A percentile compares a stretch with the other conserved stretches of the same genome.
Conservation (phyloP, 2,888 invertebrate species). For the Mimumesa dahlbomi region DNA sequence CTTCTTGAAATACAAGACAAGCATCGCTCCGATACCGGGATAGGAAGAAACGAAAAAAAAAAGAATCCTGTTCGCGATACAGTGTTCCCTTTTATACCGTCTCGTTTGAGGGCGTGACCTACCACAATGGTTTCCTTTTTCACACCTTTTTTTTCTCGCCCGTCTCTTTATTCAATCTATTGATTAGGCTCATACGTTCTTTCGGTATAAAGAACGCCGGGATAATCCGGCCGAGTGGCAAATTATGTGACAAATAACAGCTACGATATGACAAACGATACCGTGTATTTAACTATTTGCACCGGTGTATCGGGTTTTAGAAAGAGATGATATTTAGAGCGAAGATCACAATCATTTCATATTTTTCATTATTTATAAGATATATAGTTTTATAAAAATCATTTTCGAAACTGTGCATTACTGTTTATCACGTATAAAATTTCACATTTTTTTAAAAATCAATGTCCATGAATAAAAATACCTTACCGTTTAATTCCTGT, state of each 20-base stretch:
- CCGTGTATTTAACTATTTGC: too few species aligned
- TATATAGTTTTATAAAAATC: too few species aligned
- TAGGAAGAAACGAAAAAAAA: constrained; percentile 38
- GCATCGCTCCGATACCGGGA: constrained; percentile 50
- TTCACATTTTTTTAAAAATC: background rate
- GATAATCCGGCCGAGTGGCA: constrained; percentile 21
- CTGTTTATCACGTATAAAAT: too few species aligned
- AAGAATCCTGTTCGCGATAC: constrained; percentile 59
- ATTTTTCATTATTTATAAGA: too few species aligned
- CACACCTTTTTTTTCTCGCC: constrained; percentile 46
- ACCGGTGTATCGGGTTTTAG: too few species aligned
- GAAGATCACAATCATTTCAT: too few species aligned
- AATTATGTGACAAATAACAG: background rate
- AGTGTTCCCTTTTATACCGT: constrained; percentile 53
- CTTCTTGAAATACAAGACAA: constrained; percentile 73
- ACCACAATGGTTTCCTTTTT: constrained; percentile 51
- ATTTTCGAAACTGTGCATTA: too few species aligned
- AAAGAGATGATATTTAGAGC: too few species aligned
- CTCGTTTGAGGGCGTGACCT: constrained; percentile 42
- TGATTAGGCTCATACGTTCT: constrained; percentile 36
- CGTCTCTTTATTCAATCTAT: too few species aligned
- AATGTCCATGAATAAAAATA: background rate
- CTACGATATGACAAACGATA: too few species aligned
- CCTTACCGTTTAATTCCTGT: too few species aligned
- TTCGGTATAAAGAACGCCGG: background rate